phyloP scores from a whole-genome alignment of 2,797 vertebrate genomes.

The Xiphophorus birchmanni region DNA sequence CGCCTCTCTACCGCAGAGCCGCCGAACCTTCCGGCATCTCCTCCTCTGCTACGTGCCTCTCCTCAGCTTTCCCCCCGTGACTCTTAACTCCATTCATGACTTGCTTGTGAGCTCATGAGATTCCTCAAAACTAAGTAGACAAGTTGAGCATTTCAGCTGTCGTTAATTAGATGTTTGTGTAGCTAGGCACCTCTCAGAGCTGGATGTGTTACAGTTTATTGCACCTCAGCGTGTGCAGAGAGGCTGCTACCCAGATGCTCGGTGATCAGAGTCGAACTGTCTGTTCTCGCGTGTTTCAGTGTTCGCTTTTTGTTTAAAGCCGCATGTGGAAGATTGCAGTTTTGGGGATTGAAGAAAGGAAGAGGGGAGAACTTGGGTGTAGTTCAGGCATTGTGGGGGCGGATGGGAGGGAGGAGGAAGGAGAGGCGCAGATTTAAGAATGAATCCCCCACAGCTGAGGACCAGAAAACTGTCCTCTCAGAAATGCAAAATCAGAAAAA shows the following conservation, averaged over 20 bases:
- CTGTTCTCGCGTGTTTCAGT: constrained; percentile 58
- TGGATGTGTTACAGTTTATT: constrained; percentile 46
- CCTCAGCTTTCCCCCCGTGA: constrained; percentile 6
- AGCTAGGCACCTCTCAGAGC: constrained; percentile 51
- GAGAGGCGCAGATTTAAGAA: constrained; percentile 28
- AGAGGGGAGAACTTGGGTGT: constrained; percentile 33
- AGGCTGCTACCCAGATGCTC: constrained; percentile 76
- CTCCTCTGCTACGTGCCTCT: constrained; percentile 21
- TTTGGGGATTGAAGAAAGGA: constrained; percentile 55
- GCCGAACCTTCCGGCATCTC: neutral
- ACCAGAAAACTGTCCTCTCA: constrained; percentile 39
- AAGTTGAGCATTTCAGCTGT: constrained; percentile 51
- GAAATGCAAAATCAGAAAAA: constrained; percentile 68
- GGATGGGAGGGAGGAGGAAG: neutral
- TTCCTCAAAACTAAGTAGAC: constrained; percentile 52
- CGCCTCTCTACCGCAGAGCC: neutral
- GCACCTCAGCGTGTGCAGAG: constrained; percentile 30
- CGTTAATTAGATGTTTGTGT: constrained; percentile 62
- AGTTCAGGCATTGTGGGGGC: constrained; percentile 22
- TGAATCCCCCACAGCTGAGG: constrained; percentile 47
- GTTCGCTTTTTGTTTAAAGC: constrained; percentile 56
- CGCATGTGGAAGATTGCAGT: constrained; percentile 58
- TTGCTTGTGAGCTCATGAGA: constrained; percentile 67
- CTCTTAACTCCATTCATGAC: constrained; percentile 36
- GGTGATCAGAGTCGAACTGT: constrained; percentile 46